Conservation (phyloP, 2,888 invertebrate genomes). For the Apamea sordens region DNA sequence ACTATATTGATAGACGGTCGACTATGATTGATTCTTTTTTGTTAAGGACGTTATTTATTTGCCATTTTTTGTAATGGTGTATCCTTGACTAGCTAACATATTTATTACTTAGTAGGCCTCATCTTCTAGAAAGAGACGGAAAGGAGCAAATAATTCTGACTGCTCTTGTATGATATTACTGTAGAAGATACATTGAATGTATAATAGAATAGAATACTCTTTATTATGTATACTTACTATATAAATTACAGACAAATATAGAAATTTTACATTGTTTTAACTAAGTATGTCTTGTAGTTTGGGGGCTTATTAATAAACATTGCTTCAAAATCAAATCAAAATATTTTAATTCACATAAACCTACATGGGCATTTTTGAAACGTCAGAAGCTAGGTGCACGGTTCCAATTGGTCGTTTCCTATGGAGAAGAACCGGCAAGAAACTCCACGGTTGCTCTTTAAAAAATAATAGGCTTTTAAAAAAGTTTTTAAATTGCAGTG, state of each 20-base stretch:
- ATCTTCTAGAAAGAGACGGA: background rate
- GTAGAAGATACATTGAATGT: background rate
- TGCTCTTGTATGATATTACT: background rate
- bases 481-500: too few relatives aligned
- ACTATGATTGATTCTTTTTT: slow-evolving; percentile 40
- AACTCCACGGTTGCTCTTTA: too few relatives aligned
- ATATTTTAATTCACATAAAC: too few relatives aligned
- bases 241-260: too few relatives aligned
- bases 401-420: too few relatives aligned
- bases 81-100: slow-evolving; percentile 30
- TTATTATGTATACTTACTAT: too few relatives aligned
- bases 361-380: too few relatives aligned
- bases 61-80: slow-evolving; percentile 9
- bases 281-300: background rate
- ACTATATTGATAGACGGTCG: slow-evolving; percentile 20
- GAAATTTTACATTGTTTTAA: background rate
- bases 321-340: too few relatives aligned
- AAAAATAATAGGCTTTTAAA: too few relatives aligned
- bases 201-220: background rate
- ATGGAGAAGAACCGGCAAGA: too few relatives aligned
- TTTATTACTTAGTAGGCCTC: background rate
- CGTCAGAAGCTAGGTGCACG: too few relatives aligned
- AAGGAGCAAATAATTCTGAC: background rate
- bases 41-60: background rate
- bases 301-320: too few relatives aligned